Conservation (phyloP, 2,888 invertebrate genomes). For the Pegoplata infirma region DNA sequence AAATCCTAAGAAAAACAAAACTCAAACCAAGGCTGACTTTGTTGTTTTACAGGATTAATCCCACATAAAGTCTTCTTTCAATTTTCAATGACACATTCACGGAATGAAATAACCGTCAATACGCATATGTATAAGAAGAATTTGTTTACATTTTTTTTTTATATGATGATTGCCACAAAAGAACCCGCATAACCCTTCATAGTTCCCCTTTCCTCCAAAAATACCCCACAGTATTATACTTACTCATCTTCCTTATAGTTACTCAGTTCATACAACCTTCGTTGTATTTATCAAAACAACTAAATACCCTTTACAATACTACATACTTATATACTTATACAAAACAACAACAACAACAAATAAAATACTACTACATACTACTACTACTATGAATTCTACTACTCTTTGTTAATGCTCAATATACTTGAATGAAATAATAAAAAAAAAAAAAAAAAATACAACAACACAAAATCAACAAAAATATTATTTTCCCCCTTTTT, state of each 20-base stretch:
- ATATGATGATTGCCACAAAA: constrained; percentile 49
- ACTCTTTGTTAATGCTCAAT: constrained; percentile 27
- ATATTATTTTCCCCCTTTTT: constrained; percentile 16
- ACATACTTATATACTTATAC: constrained; percentile 21
- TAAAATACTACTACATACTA: constrained; percentile 20
- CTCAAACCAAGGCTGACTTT: no score
- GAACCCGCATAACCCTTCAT: constrained; percentile 35
- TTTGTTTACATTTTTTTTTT: constrained; percentile 58
- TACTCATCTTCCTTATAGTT: constrained; percentile 31
- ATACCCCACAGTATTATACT: no score
- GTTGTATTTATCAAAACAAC: constrained; percentile 57
- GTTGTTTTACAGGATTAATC: not conserved
- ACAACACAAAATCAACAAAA: constrained; percentile 19
- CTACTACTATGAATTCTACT: constrained; percentile 7
- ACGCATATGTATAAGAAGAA: constrained; percentile 34
- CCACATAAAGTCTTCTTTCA: not conserved
- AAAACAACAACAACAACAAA: constrained; percentile 23
- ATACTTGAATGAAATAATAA: constrained; percentile 45
- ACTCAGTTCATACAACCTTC: constrained; percentile 60
- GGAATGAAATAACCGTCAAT: constrained; percentile 31
- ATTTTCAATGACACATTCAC: not conserved
- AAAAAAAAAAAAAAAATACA: no score
- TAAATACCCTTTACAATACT: constrained; percentile 49
- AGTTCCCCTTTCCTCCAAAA: not conserved
- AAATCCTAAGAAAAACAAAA: no score